Conservation (phyloP, 35 echinoderm and acorn worm species). For the Eucidaris tribuloides region DNA sequence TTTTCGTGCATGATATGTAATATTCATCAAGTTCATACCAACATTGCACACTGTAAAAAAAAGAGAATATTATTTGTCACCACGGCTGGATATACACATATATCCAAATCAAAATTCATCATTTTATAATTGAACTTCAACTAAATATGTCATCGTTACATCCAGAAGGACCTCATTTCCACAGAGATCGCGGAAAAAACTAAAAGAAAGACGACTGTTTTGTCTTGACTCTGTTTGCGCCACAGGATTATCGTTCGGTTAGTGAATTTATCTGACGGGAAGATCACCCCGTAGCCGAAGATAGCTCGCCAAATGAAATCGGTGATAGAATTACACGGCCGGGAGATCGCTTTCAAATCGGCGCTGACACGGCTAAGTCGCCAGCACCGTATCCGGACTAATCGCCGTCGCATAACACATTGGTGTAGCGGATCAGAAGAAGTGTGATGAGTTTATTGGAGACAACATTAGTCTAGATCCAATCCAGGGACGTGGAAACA, state of each 20-base stretch:
- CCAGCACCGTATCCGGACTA: too few relatives aligned
- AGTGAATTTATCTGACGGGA: background rate
- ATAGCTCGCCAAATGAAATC: constrained; percentile 3
- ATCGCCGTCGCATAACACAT: too few relatives aligned
- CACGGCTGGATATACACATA: background rate
- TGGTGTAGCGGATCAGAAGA: too few relatives aligned
- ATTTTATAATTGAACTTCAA: background rate
- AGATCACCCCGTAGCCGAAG: background rate
- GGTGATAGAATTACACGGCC: constrained; percentile 14
- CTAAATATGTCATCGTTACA: background rate
- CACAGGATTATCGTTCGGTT: background rate
- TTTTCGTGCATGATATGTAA: too few relatives aligned
- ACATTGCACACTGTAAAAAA: too few relatives aligned
- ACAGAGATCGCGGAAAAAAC: too few relatives aligned
- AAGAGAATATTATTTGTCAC: background rate
- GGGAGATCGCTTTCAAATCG: constrained; percentile 3
- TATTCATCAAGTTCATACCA: too few relatives aligned
- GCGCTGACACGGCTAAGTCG: too few relatives aligned
- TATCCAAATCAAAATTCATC: background rate
- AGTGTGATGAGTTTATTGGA: too few relatives aligned
- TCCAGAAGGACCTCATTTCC: background rate
- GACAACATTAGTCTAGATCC: too few relatives aligned
- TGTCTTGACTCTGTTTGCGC: background rate
- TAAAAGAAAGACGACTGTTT: background rate
- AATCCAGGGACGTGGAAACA: too few relatives aligned